A percentile compares a stretch with the other conserved stretches of the same genome.
phyloP scores from a whole-genome alignment of 2,888 invertebrate genomes.

The Tolmerus cingulatus region DNA sequence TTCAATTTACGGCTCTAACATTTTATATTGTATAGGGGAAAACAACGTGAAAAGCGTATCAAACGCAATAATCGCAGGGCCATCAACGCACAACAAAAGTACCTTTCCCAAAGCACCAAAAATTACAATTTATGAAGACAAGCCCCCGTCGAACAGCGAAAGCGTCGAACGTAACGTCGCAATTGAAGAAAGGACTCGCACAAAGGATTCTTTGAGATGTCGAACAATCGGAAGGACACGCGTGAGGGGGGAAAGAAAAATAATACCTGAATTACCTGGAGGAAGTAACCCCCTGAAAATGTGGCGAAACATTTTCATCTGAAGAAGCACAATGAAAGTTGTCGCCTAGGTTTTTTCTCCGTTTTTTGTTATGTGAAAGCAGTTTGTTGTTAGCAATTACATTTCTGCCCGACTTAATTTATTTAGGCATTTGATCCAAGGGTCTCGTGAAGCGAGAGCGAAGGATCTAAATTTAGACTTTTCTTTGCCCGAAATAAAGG shows the following conservation, averaged over 20 bases:
- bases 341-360: neutral
- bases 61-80: neutral
- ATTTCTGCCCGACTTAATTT: neutral
- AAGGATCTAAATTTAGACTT: neutral
- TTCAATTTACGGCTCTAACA: neutral
- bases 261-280: slow-evolving; percentile 9
- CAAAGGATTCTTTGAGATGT: neutral
- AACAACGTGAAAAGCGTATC: neutral
- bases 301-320: slow-evolving; percentile 8
- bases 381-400: neutral
- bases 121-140: slow-evolving; percentile 12
- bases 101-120: neutral
- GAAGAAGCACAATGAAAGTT: neutral
- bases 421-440: neutral
- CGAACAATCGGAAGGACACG: neutral
- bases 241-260: slow-evolving; percentile 12
- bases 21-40: neutral
- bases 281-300: neutral
- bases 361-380: neutral
- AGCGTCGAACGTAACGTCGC: neutral
- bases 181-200: neutral
- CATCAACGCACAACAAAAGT: neutral
- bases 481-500: neutral
- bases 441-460: neutral
- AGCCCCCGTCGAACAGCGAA: neutral